Evolutionary conservation across 2,113 vertebrate species (phyloP).

Genomic region (Poeciliopsis prolifica): DNA sequence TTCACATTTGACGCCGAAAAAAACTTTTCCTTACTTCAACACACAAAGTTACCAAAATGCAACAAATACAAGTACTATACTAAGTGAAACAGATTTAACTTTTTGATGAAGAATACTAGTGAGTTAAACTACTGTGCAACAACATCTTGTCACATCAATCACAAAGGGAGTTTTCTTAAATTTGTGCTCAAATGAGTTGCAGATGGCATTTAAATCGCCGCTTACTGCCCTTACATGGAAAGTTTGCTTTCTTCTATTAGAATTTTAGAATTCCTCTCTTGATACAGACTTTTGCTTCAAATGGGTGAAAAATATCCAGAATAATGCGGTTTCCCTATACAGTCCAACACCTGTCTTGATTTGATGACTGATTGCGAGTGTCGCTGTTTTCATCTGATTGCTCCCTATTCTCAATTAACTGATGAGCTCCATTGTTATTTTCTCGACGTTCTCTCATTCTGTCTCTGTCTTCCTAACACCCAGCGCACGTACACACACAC

Average conservation of each 20-base stretch:
- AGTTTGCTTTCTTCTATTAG: not conserved
- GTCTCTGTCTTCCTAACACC: slow-evolving; percentile 5
- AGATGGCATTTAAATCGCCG: not conserved
- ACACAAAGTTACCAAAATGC: not conserved
- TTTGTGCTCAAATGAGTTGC: not conserved
- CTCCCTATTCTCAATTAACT: slow-evolving; percentile 58
- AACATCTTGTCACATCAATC: not conserved
- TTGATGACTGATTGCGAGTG: not conserved
- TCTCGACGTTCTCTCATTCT: slow-evolving; percentile 29
- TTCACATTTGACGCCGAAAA: not conserved
- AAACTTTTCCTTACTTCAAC: not conserved
- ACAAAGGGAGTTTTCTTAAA: not conserved
- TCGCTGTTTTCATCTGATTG: slow-evolving; percentile 55
- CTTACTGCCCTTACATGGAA: not conserved
- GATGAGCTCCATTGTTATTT: slow-evolving; percentile 76
- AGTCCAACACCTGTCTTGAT: not conserved
- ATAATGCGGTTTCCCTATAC: not conserved
- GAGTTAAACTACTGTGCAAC: not conserved
- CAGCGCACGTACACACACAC: slow-evolving; percentile 3
- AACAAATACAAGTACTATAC: not conserved
- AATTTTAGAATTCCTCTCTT: not conserved
- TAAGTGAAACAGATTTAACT: not conserved
- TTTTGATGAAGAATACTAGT: not conserved
- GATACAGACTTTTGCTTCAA: not conserved
- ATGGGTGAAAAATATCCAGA: not conserved